These are phyloP conservation scores for Alces alces DNA, from an alignment of 2,113 vertebrate species.

Conservation along the genomic window DNA sequence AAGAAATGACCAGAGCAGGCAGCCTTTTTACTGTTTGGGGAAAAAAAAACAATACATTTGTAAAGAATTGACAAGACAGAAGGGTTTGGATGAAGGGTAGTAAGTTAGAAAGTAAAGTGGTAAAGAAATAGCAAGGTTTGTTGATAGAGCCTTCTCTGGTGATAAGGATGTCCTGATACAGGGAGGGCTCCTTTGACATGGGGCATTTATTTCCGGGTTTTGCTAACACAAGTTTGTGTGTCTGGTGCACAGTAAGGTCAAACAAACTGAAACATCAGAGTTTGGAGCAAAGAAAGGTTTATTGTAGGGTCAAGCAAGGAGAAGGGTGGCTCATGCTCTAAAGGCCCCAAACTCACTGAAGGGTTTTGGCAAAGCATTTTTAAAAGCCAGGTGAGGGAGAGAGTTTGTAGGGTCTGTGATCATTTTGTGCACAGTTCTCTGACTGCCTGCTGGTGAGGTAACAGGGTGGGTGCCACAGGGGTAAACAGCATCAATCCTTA, in stretches of 20 bases:
- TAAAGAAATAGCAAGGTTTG: not conserved
- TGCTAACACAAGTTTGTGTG: not conserved
- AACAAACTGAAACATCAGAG: not conserved
- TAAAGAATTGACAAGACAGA: not conserved
- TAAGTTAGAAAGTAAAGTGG: not conserved
- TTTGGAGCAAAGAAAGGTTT: not conserved
- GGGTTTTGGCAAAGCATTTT: not conserved
- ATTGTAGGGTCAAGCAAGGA: not conserved
- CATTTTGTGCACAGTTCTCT: not conserved
- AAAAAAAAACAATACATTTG: accelerated
- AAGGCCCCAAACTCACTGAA: not conserved
- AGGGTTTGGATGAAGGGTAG: not conserved
- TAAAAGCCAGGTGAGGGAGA: not conserved
- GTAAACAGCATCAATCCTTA: not conserved
- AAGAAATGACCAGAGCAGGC: not conserved
- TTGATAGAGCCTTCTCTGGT: not conserved
- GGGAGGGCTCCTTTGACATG: not conserved
- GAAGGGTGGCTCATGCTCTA: not conserved
- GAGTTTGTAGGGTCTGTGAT: not conserved
- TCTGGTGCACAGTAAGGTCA: not conserved
- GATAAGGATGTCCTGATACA: not conserved
- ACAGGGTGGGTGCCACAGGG: not conserved
- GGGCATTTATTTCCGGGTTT: not conserved
- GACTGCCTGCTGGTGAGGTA: not conserved
- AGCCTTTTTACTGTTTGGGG: not conserved